A percentile compares a stretch with the other conserved stretches of the same genome.
Conservation (phyloP, 64 coral and sea anemone species). For the Porites lutea region DNA sequence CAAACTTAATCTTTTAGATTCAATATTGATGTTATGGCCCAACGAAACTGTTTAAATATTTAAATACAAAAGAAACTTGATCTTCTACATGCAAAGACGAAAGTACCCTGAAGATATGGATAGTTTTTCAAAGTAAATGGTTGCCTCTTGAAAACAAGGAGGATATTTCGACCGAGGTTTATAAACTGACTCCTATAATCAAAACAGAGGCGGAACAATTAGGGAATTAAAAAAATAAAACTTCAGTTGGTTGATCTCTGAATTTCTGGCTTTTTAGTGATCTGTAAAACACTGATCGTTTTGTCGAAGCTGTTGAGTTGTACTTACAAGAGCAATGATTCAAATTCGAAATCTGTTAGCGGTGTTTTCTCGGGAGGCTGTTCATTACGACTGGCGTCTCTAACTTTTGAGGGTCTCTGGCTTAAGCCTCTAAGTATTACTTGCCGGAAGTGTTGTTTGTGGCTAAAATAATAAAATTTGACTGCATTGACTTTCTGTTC, state of each 20-base stretch:
- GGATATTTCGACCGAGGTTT: constrained; percentile 8
- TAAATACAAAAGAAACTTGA: constrained; percentile 60
- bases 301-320: too few relatives aligned
- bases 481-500: too few relatives aligned
- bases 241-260: too few relatives aligned
- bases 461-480: not conserved
- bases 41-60: constrained; percentile 64
- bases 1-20: constrained; percentile 58
- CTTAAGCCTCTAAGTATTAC: too few relatives aligned
- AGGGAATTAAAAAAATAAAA: not conserved
- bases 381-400: too few relatives aligned
- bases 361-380: too few relatives aligned
- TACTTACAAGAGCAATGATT: too few relatives aligned
- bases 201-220: not conserved
- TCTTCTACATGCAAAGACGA: not conserved
- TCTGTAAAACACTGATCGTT: too few relatives aligned
- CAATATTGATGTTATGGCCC: constrained; percentile 58
- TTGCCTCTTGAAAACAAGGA: constrained; percentile 45
- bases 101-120: not conserved
- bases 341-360: too few relatives aligned
- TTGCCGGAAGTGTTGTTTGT: too few relatives aligned
- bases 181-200: not conserved
- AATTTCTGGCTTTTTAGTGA: too few relatives aligned
- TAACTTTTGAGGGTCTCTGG: too few relatives aligned
- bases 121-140: constrained; percentile 32